Conservation (phyloP, 2,888 invertebrate genomes). For the Hoplodrina blanda region DNA sequence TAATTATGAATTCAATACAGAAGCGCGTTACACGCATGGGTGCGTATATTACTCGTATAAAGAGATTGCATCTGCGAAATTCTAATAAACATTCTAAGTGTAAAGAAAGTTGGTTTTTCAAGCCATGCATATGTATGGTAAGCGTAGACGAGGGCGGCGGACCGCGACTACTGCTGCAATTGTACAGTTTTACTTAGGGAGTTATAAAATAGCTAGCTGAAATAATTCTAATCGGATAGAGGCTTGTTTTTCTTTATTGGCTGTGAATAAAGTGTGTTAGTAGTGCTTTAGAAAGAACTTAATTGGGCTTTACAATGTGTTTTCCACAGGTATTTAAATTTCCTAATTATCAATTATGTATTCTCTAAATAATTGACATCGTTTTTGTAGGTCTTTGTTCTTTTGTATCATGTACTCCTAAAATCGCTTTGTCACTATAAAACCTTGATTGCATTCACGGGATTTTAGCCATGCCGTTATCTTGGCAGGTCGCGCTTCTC, state of each 20-base stretch:
- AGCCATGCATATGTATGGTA: slow-evolving; percentile 83
- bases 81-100: slow-evolving; percentile 80
- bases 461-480: slow-evolving; percentile 59
- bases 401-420: slow-evolving; percentile 44
- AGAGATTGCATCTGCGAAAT: slow-evolving; percentile 83
- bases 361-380: slow-evolving; percentile 40
- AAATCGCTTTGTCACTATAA: too few species aligned
- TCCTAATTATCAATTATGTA: slow-evolving; percentile 40
- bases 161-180: slow-evolving; percentile 70
- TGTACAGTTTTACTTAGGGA: slow-evolving; percentile 59
- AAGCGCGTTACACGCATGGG: slow-evolving; percentile 72
- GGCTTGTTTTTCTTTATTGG: slow-evolving; percentile 5
- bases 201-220: slow-evolving; percentile 48
- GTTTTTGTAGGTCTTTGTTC: slow-evolving; percentile 44
- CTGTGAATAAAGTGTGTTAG: slow-evolving; percentile 14
- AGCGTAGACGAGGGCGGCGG: slow-evolving; percentile 73
- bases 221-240: slow-evolving; percentile 36
- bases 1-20: slow-evolving; percentile 64
- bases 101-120: slow-evolving; percentile 87
- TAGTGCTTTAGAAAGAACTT: slow-evolving; percentile 20
- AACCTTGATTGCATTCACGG: slow-evolving; percentile 61
- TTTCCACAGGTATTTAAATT: slow-evolving; percentile 14
- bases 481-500: slow-evolving; percentile 10
- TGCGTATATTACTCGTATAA: slow-evolving; percentile 71
- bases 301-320: slow-evolving; percentile 2